Evolutionary conservation across 2,888 invertebrate genomes (phyloP), one percentile per base, ranked within the genome.

Genomic region (Pollenia amentaria): DNA sequence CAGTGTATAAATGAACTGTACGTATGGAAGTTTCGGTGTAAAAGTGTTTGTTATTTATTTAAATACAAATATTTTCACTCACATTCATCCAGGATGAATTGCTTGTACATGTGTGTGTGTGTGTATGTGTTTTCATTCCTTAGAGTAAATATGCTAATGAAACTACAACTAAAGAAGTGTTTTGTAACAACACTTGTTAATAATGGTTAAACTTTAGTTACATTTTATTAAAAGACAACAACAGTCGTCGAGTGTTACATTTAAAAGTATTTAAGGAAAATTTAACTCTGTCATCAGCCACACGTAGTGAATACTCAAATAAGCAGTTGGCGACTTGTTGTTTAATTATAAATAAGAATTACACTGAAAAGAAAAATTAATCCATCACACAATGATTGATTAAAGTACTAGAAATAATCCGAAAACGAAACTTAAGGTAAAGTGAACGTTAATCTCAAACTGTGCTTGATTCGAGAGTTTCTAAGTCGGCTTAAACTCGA

Each of bases 81-180:
- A 40, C 14, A 57, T 1, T 1, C 10, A 11, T 38, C 14, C 16
- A 44, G 46, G 12, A 38, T 18, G 9, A 42, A 55, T 18, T 42
- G 1, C 67, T 21, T 70, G n/a, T 64, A 16, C 12, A 7, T 4
- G 55, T 51, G 11, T 75, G 1, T 16, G 40, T 46, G 40, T 46
- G 51, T 57, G 42, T 80, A 29, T 18, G 18, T 73, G 40, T n/a
- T 11, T 57, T 9, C 16, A 29, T 65, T 75, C 21, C 42, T 46
- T 55, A 21, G 51, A 67, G 72, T 69, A 81, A 84, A 84, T 84
- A 80, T 84, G 84, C 72, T 84, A 87, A 87, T 84, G 83, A 77
- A 81, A 73, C 78, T 75, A 62, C 69, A 67, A 53, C 57, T 55
- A 38, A 51, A 72, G 57, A 69, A 75, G 69, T 76, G 67, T 82